Base-by-base conservation (phyloP, 2,113 vertebrate species). In the Pithys albifrons region DNA sequence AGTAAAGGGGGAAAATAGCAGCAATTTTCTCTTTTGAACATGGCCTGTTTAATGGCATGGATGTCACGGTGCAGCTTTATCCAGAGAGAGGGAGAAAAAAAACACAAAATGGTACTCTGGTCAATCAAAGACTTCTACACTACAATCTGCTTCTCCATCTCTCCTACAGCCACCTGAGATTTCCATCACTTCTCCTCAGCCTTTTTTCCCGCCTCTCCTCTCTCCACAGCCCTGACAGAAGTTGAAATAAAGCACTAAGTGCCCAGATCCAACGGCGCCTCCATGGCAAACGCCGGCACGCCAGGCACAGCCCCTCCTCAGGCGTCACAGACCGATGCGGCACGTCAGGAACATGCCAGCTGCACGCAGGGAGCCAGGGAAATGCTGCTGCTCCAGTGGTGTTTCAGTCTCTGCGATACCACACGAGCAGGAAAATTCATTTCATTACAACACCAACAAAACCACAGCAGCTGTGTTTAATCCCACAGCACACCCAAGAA, bases 21-120 rank as follows among this genome's bases (percentile, higher is more conserved):
- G 98, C 98, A 98, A 98, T 98, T 98, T 98, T 98, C 98, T 98
- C 97, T 97, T 98, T 97, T 97, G 98, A 98, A 97, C 96, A 97
- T 93, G 97, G 96, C 97, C 97, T 97, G 95, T 97, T 98, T 98
- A 98, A 98, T 98, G 97, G 98, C 98, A 97, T 95, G 97, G 95
- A 97, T 98, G 98, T 98, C 98, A 98, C 29, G 1, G 97, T 92
- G 95, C 94, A 97, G 95, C 92, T 98, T 97, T 97, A 97, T 93
- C 96, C 80, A 45, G 95, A 93, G 86, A 97, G 96, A 97, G 75
- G 93, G 93, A 97, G 92, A 95, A 96, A 96, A 96, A 88, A 95
- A 85, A 81, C 96, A 97, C 91, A 96, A 97, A 96, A 97, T 97
- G 97, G 97, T 95, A 95, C 85, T 95, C 69, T 85, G 97, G 98